Base-by-base conservation (phyloP, 2,797 vertebrate genomes). In the Knipowitschia caucasica region DNA sequence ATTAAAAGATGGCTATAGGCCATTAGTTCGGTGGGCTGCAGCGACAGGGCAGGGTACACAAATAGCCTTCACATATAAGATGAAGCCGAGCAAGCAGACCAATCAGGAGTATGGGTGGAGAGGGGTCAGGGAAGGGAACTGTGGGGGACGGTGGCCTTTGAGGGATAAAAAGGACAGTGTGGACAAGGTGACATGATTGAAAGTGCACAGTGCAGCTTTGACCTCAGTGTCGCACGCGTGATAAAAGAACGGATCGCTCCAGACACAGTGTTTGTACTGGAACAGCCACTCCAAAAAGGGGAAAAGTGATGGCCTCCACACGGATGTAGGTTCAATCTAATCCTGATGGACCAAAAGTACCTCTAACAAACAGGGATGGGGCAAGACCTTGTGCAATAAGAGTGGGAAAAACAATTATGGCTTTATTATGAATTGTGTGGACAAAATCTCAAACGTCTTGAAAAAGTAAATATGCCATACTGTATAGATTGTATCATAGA, bases 1-100 rank as follows among this genome's bases (percentile, higher is more conserved):
- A 88, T 89, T 88, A 90, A 87, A 81, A 59, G 78, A 54, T 53
- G 54, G 78, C 78, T 82, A 78, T 68, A 86, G 78, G 75, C 77
- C 85, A 88, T 89, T 89, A 85, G 79, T 80, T 85, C 69, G 59
- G 70, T 64, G 56, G 75, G 71, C 66, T 61, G 27, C 60, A 80
- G 64, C 71, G 71, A 84, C 69, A 49, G 59, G 49, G 68, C 53
- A 62, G 53, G 53, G 59, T 61, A 71, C 75, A 78, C 81, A 87
- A 86, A 88, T 73, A 73, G 81, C 62, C 69, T 80, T 67, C 62
- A 66, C 36, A 66, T 33, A 50, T 59, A 76, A 73, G 71, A 71
- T 75, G 73, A 69, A 71, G 56, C 42, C 47, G 56, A 46, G 56
- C 62, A 50, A n/a, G 53, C 20, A 74, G 72, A 84, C 86, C 77